phyloP scores from a whole-genome alignment of 2,888 invertebrate genomes.

The Mylabris sibirica region DNA sequence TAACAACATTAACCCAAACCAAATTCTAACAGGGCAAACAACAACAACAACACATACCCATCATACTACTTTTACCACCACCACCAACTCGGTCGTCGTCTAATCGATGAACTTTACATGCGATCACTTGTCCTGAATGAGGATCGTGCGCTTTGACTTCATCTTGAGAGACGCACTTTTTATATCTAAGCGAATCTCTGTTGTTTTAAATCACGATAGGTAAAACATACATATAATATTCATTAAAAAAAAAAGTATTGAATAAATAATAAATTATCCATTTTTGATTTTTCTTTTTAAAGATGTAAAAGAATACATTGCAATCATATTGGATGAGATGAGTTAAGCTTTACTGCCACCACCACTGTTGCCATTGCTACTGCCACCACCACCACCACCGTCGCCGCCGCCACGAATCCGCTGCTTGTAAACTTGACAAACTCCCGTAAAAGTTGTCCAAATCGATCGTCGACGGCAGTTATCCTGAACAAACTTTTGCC shows the following conservation, averaged over 20 bases:
- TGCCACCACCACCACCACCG: conserved; percentile 8
- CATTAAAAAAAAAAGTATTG: neutral
- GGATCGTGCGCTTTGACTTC: conserved; percentile 14
- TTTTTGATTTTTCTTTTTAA: too few relatives aligned
- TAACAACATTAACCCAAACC: neutral
- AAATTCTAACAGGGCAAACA: neutral
- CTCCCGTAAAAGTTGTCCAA: conserved; percentile 34
- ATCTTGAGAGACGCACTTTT: conserved; percentile 7
- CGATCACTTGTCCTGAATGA: conserved; percentile 36
- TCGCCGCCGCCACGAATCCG: conserved; percentile 4
- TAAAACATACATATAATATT: too few relatives aligned
- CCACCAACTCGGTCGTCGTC: conserved; percentile 25
- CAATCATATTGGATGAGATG: conserved; percentile 1
- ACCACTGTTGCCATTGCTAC: conserved; percentile 19
- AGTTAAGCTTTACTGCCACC: neutral
- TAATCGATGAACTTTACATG: conserved; percentile 46
- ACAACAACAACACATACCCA: conserved; percentile 1
- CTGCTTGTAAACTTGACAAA: conserved; percentile 28
- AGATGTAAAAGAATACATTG: neutral
- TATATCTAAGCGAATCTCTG: neutral
- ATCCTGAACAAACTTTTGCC: conserved; percentile 61
- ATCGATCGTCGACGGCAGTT: conserved; percentile 43
- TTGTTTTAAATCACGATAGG: neutral
- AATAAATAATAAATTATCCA: neutral
- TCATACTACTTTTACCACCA: conserved; percentile 36